Evolutionary conservation across 2,797 vertebrate genomes (phyloP), one percentile per base, ranked within the genome.

Genomic region (Orestias chungarensis): DNA sequence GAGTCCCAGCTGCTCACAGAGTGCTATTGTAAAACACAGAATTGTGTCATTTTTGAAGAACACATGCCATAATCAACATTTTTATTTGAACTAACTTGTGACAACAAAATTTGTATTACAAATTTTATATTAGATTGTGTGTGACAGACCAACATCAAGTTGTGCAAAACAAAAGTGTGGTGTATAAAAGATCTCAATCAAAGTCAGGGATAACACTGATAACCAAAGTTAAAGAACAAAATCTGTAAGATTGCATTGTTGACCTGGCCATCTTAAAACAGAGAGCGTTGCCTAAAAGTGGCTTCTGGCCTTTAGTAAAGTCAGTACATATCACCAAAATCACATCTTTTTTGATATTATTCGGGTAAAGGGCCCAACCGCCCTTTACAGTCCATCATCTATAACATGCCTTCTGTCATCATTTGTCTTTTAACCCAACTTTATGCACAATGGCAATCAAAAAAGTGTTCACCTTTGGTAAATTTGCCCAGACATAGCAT

Each of bases 371-470:
- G 1, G 0, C 9, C 33, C 17, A 49, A 29, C 3, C 57, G n/a
- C n/a, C 29, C 55, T n/a, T 8, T 6, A 33, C 31, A n/a, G 20
- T 20, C 4, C 7, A 33, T 74, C 50, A 27, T 64, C 6, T 54
- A 59, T 50, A 6, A 73, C 84, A 89, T 87, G 66, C 72, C 78
- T 47, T 38, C 50, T 84, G 90, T 88, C 86, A 86, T 70, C 70
- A 87, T 91, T 89, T 80, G 40, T 91, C 90, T 91, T 82, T 71
- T 61, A 17, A 65, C 49, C 81, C 31, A 76, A 73, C 70, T 83
- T 83, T 67, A 78, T 80, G 78, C 70, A 52, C 29, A 64, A 74
- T 18, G 27, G 76, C 62, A 86, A 89, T 86, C 69, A 20, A 29
- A 73, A 67, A 55, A 23, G 5, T 52, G 64, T 77, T 42, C 66